A percentile compares a stretch with the other conserved stretches of the same genome.
phyloP scores from a whole-genome alignment of 2,888 invertebrate species.

The Pyrrhosoma nymphula region DNA sequence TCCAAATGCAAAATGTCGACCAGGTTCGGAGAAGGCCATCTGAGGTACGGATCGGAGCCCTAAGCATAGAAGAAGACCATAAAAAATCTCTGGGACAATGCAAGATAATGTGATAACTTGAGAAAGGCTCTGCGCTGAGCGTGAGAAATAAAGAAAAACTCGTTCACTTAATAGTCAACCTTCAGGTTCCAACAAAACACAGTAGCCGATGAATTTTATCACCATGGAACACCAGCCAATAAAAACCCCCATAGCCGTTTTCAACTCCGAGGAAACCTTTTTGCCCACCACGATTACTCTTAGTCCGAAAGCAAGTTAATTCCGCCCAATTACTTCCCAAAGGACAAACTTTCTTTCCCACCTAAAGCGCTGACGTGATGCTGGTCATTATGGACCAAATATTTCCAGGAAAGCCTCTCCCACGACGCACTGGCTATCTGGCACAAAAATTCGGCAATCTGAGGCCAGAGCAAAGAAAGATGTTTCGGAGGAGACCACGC shows the following conservation, averaged over 20 bases:
- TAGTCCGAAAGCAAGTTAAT: neutral
- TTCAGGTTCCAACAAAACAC: neutral
- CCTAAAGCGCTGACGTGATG: neutral
- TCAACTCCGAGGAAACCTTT: neutral
- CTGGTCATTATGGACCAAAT: neutral
- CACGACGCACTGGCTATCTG: neutral
- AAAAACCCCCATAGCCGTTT: neutral
- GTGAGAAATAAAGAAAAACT: neutral
- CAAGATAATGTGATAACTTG: neutral
- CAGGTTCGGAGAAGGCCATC: no score
- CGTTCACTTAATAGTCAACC: neutral
- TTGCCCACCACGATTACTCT: neutral
- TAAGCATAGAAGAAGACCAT: no score
- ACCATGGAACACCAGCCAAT: neutral
- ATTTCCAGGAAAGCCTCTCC: neutral
- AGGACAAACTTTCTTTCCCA: neutral
- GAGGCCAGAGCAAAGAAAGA: neutral
- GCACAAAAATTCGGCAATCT: neutral
- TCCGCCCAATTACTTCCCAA: conserved; percentile 13
- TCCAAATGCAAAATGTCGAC: no score
- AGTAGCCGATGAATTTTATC: neutral
- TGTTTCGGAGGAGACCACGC: neutral
- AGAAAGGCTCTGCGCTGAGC: neutral
- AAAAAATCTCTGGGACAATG: no score
- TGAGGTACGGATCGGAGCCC: no score